phyloP scores from a whole-genome alignment of 64 coral and sea anemone genomes.

The Porites lutea region DNA sequence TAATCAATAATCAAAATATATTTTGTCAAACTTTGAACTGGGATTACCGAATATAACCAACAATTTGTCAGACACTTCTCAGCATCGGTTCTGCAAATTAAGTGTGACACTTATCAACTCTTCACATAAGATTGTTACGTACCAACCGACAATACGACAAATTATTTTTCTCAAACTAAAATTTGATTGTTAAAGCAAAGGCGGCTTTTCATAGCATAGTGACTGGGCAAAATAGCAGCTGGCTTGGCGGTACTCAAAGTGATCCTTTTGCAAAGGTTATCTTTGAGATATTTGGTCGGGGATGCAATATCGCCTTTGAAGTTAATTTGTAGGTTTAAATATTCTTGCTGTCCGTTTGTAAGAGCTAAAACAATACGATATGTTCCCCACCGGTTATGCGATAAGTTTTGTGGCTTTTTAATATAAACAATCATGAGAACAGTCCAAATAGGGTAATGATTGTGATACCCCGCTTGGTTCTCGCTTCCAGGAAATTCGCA shows the following conservation, averaged over 20 bases:
- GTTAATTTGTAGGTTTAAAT: not conserved
- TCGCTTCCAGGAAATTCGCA: no score
- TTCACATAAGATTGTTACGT: not conserved
- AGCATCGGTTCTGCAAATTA: no score
- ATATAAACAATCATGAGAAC: not conserved
- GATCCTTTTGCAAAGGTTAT: not conserved
- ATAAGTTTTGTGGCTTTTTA: not conserved
- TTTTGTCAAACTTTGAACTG: no score
- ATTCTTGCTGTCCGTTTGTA: not conserved
- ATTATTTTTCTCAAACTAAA: not conserved
- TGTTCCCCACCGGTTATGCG: not conserved
- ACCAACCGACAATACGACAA: not conserved
- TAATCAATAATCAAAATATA: no score
- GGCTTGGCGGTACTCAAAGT: not conserved
- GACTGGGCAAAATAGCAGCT: not conserved
- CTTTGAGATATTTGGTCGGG: not conserved
- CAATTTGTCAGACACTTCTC: no score
- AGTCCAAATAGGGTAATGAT: no score
- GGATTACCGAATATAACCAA: no score
- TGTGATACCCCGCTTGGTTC: no score
- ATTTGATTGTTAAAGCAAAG: not conserved
- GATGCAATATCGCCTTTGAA: not conserved
- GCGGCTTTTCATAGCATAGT: not conserved
- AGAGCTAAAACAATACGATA: not conserved
- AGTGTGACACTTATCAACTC: not conserved